Evolutionary conservation across 2,888 invertebrate genomes (phyloP), one percentile per base, ranked within the genome.

Genomic region (Podotricha telesiphe): DNA sequence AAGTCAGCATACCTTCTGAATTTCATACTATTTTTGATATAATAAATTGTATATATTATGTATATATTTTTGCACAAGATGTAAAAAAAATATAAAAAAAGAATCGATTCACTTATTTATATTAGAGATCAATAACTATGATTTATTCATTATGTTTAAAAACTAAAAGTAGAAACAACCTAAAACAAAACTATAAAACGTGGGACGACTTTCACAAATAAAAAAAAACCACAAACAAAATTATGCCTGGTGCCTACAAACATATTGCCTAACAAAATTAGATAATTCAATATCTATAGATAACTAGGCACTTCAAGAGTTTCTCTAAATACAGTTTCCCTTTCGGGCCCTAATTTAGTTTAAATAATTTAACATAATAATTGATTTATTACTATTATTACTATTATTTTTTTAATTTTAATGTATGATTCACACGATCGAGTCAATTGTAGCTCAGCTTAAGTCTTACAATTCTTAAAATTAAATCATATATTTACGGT

Each of bases 261-360:
- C 4, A 62, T 47, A 19, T 34, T 48, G 48, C 61, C 48, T 62
- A 62, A 62, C 22, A 37, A 15, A 34, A 34, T 2, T 62, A 62
- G 62, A 62, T 62, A 48, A 50, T 62, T 34, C 15, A 62, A 59
- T 51, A 59, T 64, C 58, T 67, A 70, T 59, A 40, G 55, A 64
- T 70, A 70, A 71, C 59, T 71, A 72, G 72, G 72, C 72, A 72
- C 72, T 72, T 72, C 61, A 56, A 68, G 42, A 62, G 10, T 64
- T 68, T 70, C 62, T 48, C 15, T 45, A 53, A 45, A 47, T 47
- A 47, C 28, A n/a, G 17, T 55, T 55, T 34, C 48, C 62, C 45
- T 48, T 28, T 48, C 45, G 61, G 61, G 47, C 6, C 61, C 28
- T 28, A 28, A 28, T 28, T 5, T 62, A 62, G 48, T 28, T 61